Evolutionary conservation across 2,797 vertebrate species (phyloP), one percentile per base, ranked within the genome.

Genomic region (Oophaga sylvatica): DNA sequence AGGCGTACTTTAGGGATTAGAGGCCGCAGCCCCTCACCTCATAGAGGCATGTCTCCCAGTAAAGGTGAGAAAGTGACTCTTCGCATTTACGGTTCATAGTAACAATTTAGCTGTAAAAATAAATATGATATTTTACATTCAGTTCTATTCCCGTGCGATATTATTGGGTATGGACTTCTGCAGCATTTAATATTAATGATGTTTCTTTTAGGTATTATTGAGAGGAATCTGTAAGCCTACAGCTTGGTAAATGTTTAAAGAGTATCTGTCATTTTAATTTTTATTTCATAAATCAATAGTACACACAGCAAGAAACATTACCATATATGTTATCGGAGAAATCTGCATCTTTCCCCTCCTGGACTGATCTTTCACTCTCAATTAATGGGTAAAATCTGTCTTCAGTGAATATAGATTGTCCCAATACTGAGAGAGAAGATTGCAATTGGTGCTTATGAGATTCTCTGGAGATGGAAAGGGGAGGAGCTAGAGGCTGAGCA

Each of bases 31-130:
- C 92, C 92, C 0, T 93, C 92, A 45, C 92, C 93, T 17, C 90
- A 81, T 93, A 91, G 93, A 91, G 90, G 75, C 0, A 83, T 76
- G 78, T 91, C 94, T 81, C 93, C 94, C 22, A 62, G 62, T 5
- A 95, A 93, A 95, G 95, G 97, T 97, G 91, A 85, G 88, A 62
- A 59, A 60, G 22, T 59, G 11, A 71, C 68, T 31, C 15, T 3
- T 17, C 7, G 29, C 29, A 31, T 19, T 48, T 19, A 22, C 41
- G 4, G 41, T 12, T 31, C 68, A 45, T 73, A 3, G 4, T 22
- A 48, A 5, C 12, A 11, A 48, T 73, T 73, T 22, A 11, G 7
- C 22, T 31, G 11, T 20, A 22, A 71, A 71, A 16, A 35, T 71
- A 13, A 73, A 45, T 73, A 45, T 71, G 68, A 35, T 73, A 45